phyloP scores from a whole-genome alignment of 2,113 vertebrate genomes.

The Equus przewalskii region DNA sequence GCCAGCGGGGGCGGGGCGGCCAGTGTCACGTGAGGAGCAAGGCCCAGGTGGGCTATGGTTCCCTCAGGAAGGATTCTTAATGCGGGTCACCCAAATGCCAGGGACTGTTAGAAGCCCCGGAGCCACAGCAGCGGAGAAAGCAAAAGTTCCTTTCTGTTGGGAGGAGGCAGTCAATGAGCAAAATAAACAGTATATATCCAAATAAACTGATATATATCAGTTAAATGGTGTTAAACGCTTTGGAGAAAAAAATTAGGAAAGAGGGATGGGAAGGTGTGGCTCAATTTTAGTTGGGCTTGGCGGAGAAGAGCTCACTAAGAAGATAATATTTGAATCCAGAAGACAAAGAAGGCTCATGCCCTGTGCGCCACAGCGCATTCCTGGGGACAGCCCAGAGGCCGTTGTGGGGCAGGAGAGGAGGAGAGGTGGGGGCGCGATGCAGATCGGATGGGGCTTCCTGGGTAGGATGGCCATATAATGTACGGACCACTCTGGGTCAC shows the following conservation, averaged over 20 bases:
- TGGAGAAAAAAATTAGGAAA: neutral
- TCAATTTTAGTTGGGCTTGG: neutral
- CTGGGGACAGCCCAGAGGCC: neutral
- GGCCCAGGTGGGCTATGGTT: accelerated
- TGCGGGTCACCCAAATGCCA: accelerated
- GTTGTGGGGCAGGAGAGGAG: neutral
- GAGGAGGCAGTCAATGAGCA: neutral
- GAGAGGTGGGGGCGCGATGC: neutral
- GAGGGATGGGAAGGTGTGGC: neutral
- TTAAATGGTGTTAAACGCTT: neutral
- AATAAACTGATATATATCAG: too few relatives aligned
- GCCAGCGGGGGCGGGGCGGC: neutral
- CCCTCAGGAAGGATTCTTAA: accelerated
- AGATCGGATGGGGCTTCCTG: neutral
- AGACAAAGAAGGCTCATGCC: neutral
- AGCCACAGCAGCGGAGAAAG: neutral
- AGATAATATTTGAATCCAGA: neutral
- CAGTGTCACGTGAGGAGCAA: neutral
- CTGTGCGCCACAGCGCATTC: neutral
- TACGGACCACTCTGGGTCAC: neutral
- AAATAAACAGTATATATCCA: neutral
- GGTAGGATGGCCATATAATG: neutral
- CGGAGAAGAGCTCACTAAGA: neutral
- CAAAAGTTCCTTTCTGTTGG: neutral
- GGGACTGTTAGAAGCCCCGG: too few relatives aligned